phyloP scores from a whole-genome alignment of 1,140 invertebrate genomes.

The Sweltsa coloradensis region DNA sequence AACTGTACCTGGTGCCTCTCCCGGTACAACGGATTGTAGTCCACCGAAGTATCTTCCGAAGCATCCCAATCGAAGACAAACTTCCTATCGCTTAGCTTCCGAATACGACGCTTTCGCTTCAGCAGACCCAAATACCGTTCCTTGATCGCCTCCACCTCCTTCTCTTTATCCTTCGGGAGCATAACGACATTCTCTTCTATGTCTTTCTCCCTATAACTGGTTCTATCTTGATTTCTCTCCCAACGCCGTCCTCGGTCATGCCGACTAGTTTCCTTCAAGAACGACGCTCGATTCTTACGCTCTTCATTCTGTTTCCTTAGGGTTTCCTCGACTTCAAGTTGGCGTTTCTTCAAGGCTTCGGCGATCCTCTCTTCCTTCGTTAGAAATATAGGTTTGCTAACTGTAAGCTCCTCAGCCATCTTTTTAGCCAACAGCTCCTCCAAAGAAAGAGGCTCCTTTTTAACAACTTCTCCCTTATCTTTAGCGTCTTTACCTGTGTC shows the following conservation, averaged over 20 bases:
- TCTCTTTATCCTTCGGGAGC: conserved; percentile 68
- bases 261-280: conserved; percentile 31
- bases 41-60: conserved; percentile 92
- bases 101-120: conserved; percentile 85
- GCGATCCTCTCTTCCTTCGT: conserved; percentile 89
- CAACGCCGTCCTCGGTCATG: conserved; percentile 26
- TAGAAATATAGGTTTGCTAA: conserved; percentile 91
- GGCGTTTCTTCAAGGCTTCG: conserved; percentile 75
- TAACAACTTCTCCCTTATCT: conserved; percentile 35
- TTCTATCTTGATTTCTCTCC: conserved; percentile 25
- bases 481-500: conserved; percentile 25
- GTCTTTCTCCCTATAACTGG: conserved; percentile 26
- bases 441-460: conserved; percentile 85
- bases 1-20: conserved; percentile 93
- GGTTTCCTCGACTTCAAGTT: conserved; percentile 72
- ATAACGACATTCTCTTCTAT: too few species aligned
- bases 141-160: conserved; percentile 84
- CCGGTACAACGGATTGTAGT: conserved; percentile 96
- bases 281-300: conserved; percentile 43
- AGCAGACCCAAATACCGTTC: conserved; percentile 90
- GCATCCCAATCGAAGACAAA: conserved; percentile 99
- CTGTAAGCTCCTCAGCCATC: conserved; percentile 88
- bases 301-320: conserved; percentile 56
- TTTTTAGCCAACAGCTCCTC: conserved; percentile 94
- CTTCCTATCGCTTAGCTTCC: conserved; percentile 93